Conservation (phyloP, 2,797 vertebrate species). For the Antrozous pallidus region DNA sequence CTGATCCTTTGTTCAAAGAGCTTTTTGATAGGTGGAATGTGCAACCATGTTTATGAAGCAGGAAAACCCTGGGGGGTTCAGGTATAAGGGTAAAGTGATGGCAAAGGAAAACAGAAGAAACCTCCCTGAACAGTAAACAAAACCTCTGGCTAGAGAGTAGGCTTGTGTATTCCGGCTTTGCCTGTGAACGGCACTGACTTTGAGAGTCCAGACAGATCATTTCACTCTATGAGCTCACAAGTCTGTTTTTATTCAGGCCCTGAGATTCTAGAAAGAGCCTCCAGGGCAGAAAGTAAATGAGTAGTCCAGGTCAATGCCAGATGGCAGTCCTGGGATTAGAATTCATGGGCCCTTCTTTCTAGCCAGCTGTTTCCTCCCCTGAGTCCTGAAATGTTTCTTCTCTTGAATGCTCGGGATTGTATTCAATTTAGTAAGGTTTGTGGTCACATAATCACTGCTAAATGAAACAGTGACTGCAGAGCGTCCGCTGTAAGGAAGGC, state of each 20-base stretch:
- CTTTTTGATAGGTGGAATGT: conserved; percentile 10
- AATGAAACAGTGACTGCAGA: conserved; percentile 62
- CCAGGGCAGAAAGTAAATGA: conserved; percentile 58
- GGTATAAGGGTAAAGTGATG: neutral
- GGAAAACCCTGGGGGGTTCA: neutral
- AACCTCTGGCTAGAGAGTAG: neutral
- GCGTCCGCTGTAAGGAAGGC: conserved; percentile 34
- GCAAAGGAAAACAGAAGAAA: conserved; percentile 44
- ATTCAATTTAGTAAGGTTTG: conserved; percentile 66
- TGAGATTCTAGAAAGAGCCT: conserved; percentile 54
- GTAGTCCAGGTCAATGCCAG: conserved; percentile 63
- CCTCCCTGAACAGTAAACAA: neutral
- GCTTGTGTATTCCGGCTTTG: neutral
- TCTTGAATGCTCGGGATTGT: conserved; percentile 61
- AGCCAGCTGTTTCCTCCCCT: conserved; percentile 59
- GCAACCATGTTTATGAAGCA: neutral
- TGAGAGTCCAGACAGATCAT: conserved; percentile 37
- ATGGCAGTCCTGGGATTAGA: conserved; percentile 61
- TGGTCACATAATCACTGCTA: conserved; percentile 67
- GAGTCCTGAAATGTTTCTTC: conserved; percentile 39
- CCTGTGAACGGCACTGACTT: conserved; percentile 19
- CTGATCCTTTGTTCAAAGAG: conserved; percentile 12
- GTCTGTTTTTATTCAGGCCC: conserved; percentile 47
- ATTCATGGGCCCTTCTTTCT: conserved; percentile 50
- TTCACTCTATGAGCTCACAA: conserved; percentile 2